Percentiles rank a stretch among this genome's conserved stretches.
Evolutionary conservation across 2,797 vertebrate genomes (phyloP).

Genomic region (Liasis olivaceus): DNA sequence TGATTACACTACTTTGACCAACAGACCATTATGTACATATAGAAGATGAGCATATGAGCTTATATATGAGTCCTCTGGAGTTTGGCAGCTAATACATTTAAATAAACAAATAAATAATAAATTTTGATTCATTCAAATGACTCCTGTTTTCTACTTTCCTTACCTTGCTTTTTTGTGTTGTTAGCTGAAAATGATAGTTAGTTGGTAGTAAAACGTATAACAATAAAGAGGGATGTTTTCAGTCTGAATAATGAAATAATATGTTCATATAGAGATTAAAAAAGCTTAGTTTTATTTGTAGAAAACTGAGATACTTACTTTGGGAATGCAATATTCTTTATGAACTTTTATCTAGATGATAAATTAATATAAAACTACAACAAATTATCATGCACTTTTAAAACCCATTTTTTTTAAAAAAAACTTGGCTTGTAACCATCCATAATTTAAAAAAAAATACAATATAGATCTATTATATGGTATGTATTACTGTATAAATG

Average conservation of each 20-base stretch:
- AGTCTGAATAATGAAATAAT: neutral
- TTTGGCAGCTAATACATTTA: neutral
- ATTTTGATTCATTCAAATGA: constrained; percentile 18
- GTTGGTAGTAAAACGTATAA: neutral
- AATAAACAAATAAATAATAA: neutral
- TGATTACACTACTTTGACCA: constrained; percentile 6
- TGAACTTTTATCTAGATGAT: neutral
- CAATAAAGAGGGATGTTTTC: neutral
- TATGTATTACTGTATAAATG: neutral
- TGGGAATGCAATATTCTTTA: neutral
- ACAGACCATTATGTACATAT: constrained; percentile 7
- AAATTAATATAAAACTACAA: neutral
- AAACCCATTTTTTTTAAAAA: neutral
- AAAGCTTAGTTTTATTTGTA: neutral
- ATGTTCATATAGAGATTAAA: neutral
- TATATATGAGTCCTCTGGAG: neutral
- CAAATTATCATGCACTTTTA: neutral
- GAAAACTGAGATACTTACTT: neutral
- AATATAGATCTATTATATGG: neutral
- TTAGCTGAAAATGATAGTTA: neutral
- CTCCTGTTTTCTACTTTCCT: neutral
- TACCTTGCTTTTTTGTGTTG: constrained; percentile 22
- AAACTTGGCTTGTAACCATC: neutral
- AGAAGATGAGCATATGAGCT: neutral
- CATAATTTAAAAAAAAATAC: neutral